Base-by-base conservation (phyloP, 2,797 vertebrate species). In the Sciurus vulgaris region DNA sequence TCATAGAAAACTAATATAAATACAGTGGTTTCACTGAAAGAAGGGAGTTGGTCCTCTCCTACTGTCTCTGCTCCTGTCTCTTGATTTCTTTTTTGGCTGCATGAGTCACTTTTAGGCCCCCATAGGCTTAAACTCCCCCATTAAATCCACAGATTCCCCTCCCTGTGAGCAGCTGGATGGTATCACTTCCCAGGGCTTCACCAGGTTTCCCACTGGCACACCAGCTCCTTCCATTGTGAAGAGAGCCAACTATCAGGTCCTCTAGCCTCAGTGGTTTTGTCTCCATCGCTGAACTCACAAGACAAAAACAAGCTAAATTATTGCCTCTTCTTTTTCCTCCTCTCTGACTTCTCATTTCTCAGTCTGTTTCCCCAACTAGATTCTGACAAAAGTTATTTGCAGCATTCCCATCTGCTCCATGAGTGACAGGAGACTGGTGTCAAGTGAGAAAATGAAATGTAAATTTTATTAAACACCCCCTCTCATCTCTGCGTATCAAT, bases 391-490 rank as follows among this genome's bases (percentile, higher is more conserved):
- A 98, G 96, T 98, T 98, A 98, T 99, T 98, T 98, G 98, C 98
- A 87, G 94, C 97, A 95, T 98, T 97, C 98, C 97, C 98, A 98
- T 98, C 98, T 98, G 97, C 97, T 94, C 96, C 83, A 89, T 98
- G 98, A 99, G 98, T 99, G 99, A 99, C 98, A 98, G 98, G 98
- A 98, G 98, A 98, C 98, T 98, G 98, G 98, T 99, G 98, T 99
- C 98, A 98, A 99, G 98, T 98, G 98, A 98, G 98, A 98, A 99
- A 99, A 99, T 99, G 98, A 99, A 99, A 99, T 99, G 98, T 99
- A 99, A 99, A 99, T 99, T 99, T 99, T 99, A 99, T 99, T 99
- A 99, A 99, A 99, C 98, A 99, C 98, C 98, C 96, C 98, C 98
- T 98, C 98, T 99, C 98, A 99, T 99, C 98, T 98, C 98, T 98